Evolutionary conservation across 2,113 vertebrate species (phyloP), one percentile per base, ranked within the genome.

Genomic region (Anoplopoma fimbria): DNA sequence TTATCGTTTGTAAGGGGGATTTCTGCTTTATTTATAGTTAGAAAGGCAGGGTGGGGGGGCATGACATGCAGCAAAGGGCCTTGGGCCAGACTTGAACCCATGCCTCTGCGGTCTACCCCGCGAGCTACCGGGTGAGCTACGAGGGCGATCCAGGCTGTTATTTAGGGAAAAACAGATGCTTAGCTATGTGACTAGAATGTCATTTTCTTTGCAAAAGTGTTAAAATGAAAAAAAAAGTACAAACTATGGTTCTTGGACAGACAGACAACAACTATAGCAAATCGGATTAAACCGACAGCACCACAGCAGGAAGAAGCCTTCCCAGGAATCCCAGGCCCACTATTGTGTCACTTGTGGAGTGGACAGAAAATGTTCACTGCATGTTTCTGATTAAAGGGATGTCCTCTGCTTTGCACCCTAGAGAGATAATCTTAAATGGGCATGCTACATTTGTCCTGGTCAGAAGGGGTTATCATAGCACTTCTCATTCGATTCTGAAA

Each of bases 401-500:
- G 67, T 72, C 15, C 62, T 84, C 34, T 75, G 33, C 55, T 51
- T 42, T 79, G 77, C 73, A 82, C 57, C 21, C 77, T 25, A 45
- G 62, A 81, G 55, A 87, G 79, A 85, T 78, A 58, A 85, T 87
- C 75, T 81, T 69, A 64, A 87, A 83, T 58, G 77, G 58, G 29
- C 81, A 76, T 64, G 81, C 71, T 63, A 62, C 83, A 75, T 89
- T 88, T 88, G 83, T 69, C 77, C 87, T 77, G 87, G 80, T 88
- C 85, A 81, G 84, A 73, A 53, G 51, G 81, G 79, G 90, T 90
- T 82, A 88, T 87, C 81, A 2, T 23, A 75, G 40, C 51, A 71
- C 79, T 62, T 74, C 74, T 83, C 62, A 34, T 88, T 79, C 80
- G 85, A 78, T 82, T 84, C 79, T 55, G 76, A 91, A 93, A 90